Evolutionary conservation across 2,888 invertebrate species (phyloP), one percentile per base, ranked within the genome.

Genomic region (Thysanoteuthis rhombus): DNA sequence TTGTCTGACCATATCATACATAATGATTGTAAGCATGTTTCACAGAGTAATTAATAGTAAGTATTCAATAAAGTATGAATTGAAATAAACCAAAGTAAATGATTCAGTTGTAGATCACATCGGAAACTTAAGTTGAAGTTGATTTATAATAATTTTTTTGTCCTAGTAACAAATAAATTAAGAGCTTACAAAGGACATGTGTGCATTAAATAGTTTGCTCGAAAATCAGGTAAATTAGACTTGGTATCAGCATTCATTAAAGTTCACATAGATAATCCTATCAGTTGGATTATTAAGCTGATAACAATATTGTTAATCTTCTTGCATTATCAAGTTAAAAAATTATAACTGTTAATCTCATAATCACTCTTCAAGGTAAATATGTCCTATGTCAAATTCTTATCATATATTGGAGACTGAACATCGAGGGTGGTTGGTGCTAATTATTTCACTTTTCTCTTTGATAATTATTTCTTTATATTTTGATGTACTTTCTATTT

Each of bases 191-290:
- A 75, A 75, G n/a, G 75, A 58, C n/a, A 32, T 12, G n/a, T 75
- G 10, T 75, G 75, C 75, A 75, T 75, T n/a, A 75, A 75, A n/a
- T 75, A 32, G n/a, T n/a, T n/a, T 10, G 75, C 75, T 75, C 10
- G 16, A 75, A 75, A 75, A 75, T 75, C 10, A 75, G n/a, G n/a
- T 75, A 75, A 12, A 58, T 58, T 58, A 58, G 58, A n/a, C n/a
- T 75, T 75, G 16, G 12, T 75, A 75, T 75, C n/a, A 75, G 19
- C 75, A 75, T 75, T 75, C n/a, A 75, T 75, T 75, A 75, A 75
- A 75, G 75, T n/a, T 75, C 75, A 75, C 75, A 75, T 75, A n/a
- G 75, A n/a, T 75, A 75, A 75, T 75, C 75, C n/a, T 75, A 75
- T 75, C n/a, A 75, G 75, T 10, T 32, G 75, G 75, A 75, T 75